Base-by-base conservation (phyloP, 2,888 invertebrate genomes). In the Hypena proboscidalis region DNA sequence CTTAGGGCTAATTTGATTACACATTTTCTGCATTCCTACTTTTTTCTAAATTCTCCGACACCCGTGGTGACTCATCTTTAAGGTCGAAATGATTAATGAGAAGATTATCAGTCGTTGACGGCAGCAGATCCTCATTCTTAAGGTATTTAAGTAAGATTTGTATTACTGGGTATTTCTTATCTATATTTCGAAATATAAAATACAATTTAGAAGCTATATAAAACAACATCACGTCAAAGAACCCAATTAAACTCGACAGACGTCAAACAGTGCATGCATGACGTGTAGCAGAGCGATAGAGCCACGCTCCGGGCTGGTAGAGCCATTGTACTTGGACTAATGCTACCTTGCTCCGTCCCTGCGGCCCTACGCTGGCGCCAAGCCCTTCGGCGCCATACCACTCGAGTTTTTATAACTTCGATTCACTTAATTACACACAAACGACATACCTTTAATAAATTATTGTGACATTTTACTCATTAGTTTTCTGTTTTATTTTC, bases 371-470 rank as follows among this genome's bases (percentile, higher is more conserved):
- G 44, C 29, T 47, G 61, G 61, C 61, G 58, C 50, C 70, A 61
- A n/a, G 55, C 56, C 53, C 48, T 44, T 32, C 32, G 51, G 51
- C 59, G 58, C 57, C 52, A 41, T 30, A 37, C 38, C 50, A 61
- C 59, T 60, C 59, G 44, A 50, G 59, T 55, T 60, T 55, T 52
- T 48, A 57, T 60, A 54, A 65, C 56, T 65, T 67, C 61, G 47
- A 61, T 58, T 60, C 68, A 67, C 67, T 65, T 70, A 68, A 76
- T 68, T 71, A 72, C 64, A 70, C 53, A 60, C 50, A 36, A 59
- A 54, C 52, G 52, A 52, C 55, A 53, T 64, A 54, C 55, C 48
- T 57, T 56, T 64, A 60, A 73, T 60, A 61, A 61, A 69, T 73
- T 56, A 67, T 50, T 43, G 47, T 58, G 59, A 61, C 48, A 54